Evolutionary conservation across 2,797 vertebrate species (phyloP), one percentile per base, ranked within the genome.

Genomic region (Scolopax bukidnonensis): DNA sequence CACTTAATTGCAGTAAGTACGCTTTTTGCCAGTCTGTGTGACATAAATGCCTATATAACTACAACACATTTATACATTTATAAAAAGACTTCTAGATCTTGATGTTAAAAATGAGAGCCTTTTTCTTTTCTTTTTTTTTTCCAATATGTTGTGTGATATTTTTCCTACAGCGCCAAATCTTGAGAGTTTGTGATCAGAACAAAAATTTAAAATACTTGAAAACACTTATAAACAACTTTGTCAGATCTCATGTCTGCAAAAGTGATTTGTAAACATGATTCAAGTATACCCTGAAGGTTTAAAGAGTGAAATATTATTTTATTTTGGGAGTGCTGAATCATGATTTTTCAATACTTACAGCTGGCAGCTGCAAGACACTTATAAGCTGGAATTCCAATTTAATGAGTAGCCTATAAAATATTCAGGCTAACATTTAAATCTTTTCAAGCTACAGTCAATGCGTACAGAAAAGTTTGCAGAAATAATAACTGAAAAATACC

Each of bases 271-370:
- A 93, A 94, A 91, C 14, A 86, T 71, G 61, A 91, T 78, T 91
- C 53, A 85, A 87, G 13, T 70, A 56, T 68, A 80, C 23, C 43
- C 73, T 86, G 79, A 70, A 87, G 33, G 28, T 81, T 80, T 93
- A 83, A 68, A 91, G 38, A 89, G 16, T 70, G 50, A 83, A 59
- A 56, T 17, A 54, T 45, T 90, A 65, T 87, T 94, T 96, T 93
- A 88, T 84, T 94, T 91, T 75, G 45, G 28, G 61, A 95, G 25
- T 71, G 56, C 40, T 86, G 77, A 96, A 93, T 81, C 65, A 61
- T 47, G 41, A 75, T 78, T 89, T 90, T 96, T 86, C 65, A 78
- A 47, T 64, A 75, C 38, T 89, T 94, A 38, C 57, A 93, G 70
- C 53, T 75, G 53, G 69, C 53, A 96, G 83, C 63, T 93, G 77